Evolutionary conservation across 2,797 vertebrate genomes (phyloP), one percentile per base, ranked within the genome.

Genomic region (Pseudomugil tenellus): DNA sequence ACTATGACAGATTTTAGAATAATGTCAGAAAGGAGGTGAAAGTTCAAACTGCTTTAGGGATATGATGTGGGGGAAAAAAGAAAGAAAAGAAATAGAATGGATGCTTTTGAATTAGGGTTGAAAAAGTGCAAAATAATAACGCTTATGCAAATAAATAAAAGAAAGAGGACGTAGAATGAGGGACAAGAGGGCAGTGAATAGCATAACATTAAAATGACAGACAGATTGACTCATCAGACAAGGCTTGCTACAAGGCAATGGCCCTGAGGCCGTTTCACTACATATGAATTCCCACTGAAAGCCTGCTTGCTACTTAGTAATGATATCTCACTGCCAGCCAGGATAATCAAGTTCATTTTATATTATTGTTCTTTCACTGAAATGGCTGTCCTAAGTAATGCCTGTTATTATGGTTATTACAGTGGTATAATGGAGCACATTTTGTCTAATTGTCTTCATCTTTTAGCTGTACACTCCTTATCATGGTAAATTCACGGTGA

Each of bases 301-400:
- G 68, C 63, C 71, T 58, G 66, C 65, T 53, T 74, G 78, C 68
- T 76, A 74, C 37, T 67, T 65, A 51, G 81, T 89, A 88, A 90
- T 87, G 72, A 83, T 77, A 76, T 84, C 71, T 79, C 76, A 79
- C 72, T 77, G 83, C 74, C 80, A 80, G 87, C 81, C 29, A 59
- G 70, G 60, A 83, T 85, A 84, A 88, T 90, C 81, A 74, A 46
- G 52, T 76, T 71, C 75, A 83, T 83, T 82, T 77, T 68, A n/a
- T 43, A 72, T 76, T 62, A 82, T 92, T 86, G 82, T 86, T 88
- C 83, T 84, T 71, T 69, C 25, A 68, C 81, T 82, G 77, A 86
- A 62, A 63, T 53, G 56, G 78, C 63, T 85, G 65, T 76, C 58
- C 52, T 62, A 64, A 37, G 60, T 76, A 81, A 67, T 2, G 14